A percentile compares a stretch with the other conserved stretches of the same genome.
phyloP scores from a whole-genome alignment of 2,888 invertebrate species.

The Cosmia trapezina region DNA sequence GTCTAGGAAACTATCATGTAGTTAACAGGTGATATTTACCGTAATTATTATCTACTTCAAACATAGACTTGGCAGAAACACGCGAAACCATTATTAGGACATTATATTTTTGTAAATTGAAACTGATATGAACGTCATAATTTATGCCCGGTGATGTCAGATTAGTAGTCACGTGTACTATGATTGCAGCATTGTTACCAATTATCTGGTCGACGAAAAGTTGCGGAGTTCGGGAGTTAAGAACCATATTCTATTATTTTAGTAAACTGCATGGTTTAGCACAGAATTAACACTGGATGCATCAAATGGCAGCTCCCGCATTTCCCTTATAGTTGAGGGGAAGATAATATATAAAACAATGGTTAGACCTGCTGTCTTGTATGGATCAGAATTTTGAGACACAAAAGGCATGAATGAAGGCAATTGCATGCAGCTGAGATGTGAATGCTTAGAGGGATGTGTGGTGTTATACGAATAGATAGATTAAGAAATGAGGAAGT shows the following conservation, averaged over 20 bases:
- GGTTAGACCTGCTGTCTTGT: too few species aligned
- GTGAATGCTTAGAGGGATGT: too few species aligned
- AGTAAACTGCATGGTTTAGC: too few species aligned
- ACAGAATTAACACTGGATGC: too few species aligned
- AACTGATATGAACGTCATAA: constrained; percentile 5
- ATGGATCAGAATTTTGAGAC: too few species aligned
- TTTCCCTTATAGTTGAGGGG: too few species aligned
- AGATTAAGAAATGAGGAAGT: too few species aligned
- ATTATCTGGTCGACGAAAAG: constrained; percentile 10
- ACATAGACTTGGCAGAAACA: constrained; percentile 3
- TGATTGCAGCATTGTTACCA: constrained; percentile 8
- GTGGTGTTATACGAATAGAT: too few species aligned
- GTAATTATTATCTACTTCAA: background rate
- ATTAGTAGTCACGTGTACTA: background rate
- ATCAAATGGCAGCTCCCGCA: too few species aligned
- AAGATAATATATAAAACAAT: too few species aligned
- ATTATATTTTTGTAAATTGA: constrained; percentile 25
- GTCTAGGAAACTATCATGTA: constrained; percentile 19
- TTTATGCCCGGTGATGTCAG: constrained; percentile 13
- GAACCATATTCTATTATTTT: background rate
- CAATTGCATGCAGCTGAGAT: too few species aligned
- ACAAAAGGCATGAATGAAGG: too few species aligned
- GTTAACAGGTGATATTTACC: constrained; percentile 19
- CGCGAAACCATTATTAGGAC: constrained; percentile 24
- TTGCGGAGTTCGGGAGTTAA: background rate